Conservation (phyloP, 2,113 vertebrate species). For the Sclerurus mexicanus region DNA sequence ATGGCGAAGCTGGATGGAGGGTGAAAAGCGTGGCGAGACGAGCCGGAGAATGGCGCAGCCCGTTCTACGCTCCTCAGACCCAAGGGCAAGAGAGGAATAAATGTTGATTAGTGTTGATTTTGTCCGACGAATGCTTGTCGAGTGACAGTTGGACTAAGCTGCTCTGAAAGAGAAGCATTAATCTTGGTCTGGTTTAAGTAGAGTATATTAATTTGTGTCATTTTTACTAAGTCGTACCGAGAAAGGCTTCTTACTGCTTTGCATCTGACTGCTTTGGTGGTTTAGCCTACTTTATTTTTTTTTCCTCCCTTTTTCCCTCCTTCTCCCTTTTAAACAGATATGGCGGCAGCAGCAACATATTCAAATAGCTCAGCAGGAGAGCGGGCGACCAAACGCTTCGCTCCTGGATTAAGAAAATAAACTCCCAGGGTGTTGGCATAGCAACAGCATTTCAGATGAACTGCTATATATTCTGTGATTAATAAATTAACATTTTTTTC, state of each 20-base stretch:
- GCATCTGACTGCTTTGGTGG: conserved; percentile 80
- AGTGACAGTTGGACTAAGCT: conserved; percentile 98
- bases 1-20: conserved; percentile 92
- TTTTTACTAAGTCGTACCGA: conserved; percentile 93
- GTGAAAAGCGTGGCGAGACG: conserved; percentile 93
- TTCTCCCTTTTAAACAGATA: conserved; percentile 73
- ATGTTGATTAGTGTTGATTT: conserved; percentile 99
- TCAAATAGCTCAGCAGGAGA: conserved; percentile 88
- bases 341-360: conserved; percentile 72
- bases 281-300: conserved; percentile 57
- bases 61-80: conserved; percentile 85
- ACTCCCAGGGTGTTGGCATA: conserved; percentile 97
- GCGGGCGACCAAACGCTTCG: conserved; percentile 87
- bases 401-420: conserved; percentile 96
- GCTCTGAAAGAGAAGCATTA: conserved; percentile 96
- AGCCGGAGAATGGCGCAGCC: conserved; percentile 76
- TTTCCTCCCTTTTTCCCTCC: background rate
- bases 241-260: conserved; percentile 87
- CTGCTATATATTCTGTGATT: conserved; percentile 84
- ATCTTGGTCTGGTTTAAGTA: conserved; percentile 99
- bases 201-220: conserved; percentile 99
- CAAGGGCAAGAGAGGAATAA: conserved; percentile 98
- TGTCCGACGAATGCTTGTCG: conserved; percentile 91
- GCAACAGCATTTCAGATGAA: conserved; percentile 89
- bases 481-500: conserved; percentile 89